phyloP scores from a whole-genome alignment of 2,797 vertebrate genomes.

The Smutsia gigantea region DNA sequence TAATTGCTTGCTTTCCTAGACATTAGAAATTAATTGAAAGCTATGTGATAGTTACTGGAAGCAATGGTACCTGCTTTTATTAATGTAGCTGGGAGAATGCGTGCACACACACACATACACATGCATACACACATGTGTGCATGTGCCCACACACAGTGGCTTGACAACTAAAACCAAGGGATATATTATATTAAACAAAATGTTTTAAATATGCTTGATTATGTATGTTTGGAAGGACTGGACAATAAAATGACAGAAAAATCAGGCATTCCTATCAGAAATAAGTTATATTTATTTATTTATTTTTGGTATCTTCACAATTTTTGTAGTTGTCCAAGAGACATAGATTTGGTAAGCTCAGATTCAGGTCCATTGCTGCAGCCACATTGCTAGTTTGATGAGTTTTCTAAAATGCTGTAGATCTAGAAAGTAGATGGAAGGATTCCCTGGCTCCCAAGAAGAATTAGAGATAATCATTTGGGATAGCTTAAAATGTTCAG shows the following conservation, averaged over 20 bases:
- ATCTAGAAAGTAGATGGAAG: background rate
- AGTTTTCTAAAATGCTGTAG: background rate
- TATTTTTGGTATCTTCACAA: background rate
- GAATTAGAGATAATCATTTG: background rate
- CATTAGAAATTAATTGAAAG: slow-evolving; percentile 24
- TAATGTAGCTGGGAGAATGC: background rate
- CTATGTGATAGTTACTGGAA: background rate
- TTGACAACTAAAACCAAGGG: background rate
- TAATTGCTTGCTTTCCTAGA: background rate
- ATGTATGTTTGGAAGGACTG: background rate
- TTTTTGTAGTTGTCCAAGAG: background rate
- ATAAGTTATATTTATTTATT: background rate
- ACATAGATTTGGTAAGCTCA: background rate
- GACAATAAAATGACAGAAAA: background rate
- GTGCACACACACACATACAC: background rate
- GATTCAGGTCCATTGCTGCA: background rate
- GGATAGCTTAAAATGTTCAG: slow-evolving; percentile 28
- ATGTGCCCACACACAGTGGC: background rate
- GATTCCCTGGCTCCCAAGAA: background rate
- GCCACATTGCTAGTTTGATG: background rate
- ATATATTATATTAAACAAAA: background rate
- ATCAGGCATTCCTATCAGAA: background rate
- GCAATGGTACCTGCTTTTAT: background rate
- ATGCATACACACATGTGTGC: too few relatives aligned
- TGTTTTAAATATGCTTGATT: background rate